Evolutionary conservation across 2,888 invertebrate genomes (phyloP).

Genomic region (Conistra vaccinii): DNA sequence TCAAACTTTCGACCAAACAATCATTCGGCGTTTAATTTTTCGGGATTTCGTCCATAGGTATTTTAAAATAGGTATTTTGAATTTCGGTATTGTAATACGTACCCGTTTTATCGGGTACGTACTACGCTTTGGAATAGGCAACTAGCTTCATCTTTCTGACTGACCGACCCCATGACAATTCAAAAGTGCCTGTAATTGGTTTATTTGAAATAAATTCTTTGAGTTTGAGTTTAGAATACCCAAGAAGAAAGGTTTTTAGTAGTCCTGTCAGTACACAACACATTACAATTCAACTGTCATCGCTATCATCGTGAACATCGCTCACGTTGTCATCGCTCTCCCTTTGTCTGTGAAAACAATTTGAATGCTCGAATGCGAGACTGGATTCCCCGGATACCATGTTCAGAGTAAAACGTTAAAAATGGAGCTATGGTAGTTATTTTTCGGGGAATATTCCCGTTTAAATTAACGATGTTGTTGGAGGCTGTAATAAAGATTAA

Average conservation of each 20-base stretch:
- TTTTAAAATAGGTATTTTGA: no score
- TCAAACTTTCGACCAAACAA: no score
- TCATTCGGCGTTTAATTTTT: no score
- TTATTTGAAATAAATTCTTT: no score
- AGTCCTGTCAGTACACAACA: slow-evolving; percentile 14
- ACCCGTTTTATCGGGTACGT: no score
- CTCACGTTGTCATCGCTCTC: slow-evolving; percentile 32
- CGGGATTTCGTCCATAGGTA: no score
- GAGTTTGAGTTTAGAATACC: no score
- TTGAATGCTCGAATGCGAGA: slow-evolving; percentile 26
- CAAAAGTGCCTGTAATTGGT: no score
- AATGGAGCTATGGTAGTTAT: neutral
- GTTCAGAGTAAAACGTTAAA: slow-evolving; percentile 26
- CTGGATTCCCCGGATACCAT: slow-evolving; percentile 28
- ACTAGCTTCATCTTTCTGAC: no score
- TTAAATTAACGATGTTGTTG: slow-evolving; percentile 9
- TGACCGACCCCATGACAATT: no score
- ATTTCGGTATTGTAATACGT: no score
- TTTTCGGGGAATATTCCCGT: slow-evolving; percentile 22
- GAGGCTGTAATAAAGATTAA: slow-evolving; percentile 6
- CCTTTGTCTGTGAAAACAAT: slow-evolving; percentile 49
- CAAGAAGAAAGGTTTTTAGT: neutral
- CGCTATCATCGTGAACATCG: slow-evolving; percentile 22
- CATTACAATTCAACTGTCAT: slow-evolving; percentile 25
- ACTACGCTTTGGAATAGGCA: no score